Evolutionary conservation across 2,113 vertebrate species (phyloP).

Genomic region (Martes martes): DNA sequence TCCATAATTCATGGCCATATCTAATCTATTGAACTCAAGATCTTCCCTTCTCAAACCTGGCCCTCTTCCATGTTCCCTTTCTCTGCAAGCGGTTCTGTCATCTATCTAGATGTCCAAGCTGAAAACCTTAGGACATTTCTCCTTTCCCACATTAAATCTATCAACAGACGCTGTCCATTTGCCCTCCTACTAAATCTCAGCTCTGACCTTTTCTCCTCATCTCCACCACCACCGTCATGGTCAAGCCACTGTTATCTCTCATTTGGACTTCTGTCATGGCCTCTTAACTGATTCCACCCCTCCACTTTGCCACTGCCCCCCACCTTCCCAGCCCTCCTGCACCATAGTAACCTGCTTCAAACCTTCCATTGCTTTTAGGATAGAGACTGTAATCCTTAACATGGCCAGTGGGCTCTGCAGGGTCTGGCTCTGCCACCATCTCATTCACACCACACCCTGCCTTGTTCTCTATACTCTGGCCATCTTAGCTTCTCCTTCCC

Average conservation of each 20-base stretch:
- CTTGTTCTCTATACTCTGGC: not conserved
- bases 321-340: not conserved
- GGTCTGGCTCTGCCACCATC: not conserved
- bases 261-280: not conserved
- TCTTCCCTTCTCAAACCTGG: not conserved
- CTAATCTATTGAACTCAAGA: not conserved
- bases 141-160: not conserved
- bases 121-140: not conserved
- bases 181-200: not conserved
- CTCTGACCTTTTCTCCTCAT: not conserved
- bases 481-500: not conserved
- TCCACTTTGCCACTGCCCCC: not conserved
- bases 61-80: not conserved
- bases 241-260: not conserved
- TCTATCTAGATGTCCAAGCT: not conserved
- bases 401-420: not conserved
- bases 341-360: not conserved
- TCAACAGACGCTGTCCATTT: not conserved
- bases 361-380: not conserved
- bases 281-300: not conserved
- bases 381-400: not conserved
- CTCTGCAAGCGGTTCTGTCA: not conserved
- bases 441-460: not conserved
- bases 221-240: not conserved
- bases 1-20: conserved; percentile 19